Base-by-base conservation (phyloP, 2,113 vertebrate genomes). In the Leptosomus discolor region DNA sequence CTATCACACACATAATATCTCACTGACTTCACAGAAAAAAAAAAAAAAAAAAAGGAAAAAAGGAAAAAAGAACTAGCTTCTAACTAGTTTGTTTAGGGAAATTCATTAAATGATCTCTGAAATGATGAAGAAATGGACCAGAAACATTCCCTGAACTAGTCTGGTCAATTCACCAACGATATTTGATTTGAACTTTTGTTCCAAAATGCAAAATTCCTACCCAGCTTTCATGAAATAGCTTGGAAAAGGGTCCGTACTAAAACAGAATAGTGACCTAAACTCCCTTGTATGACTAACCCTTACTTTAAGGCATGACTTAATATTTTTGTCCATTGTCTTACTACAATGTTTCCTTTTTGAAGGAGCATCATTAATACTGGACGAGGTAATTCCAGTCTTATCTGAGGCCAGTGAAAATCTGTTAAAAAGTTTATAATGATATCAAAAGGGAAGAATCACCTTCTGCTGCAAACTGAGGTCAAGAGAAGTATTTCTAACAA, bases 21-120 rank as follows among this genome's bases (percentile, higher is more conserved):
- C 1, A 27, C 67, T 68, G 24, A 23, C 3, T 46, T 80, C 54
- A 58, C 6, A 8, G 4, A 1, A 3, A 3, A 8, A 9, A 4
- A 10, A 4, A 6, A 3, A 15, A 48, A 22, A 9, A 23, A 16
- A 17, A 15, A 24, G 2, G 2, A 11, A 32, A 58, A 48, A 56
- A 82, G 14, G 36, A 61, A 22, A 56, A 10, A 7, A 30, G 5
- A 54, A 11, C 18, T 29, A 29, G 7, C 7, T 75, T 65, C 39
- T 65, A 45, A 60, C 17, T 50, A 48, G n/a, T n/a, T 41, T 43
- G n/a, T n/a, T 41, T 43, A 43, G 36, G 43, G 36, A 65, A 53
- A 54, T 21, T 46, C 5, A 63, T 63, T 26, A 53, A 57, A 32
- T 8, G 18, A 26, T 17, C 26, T 57, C 86, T 57, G 32, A 74